Conservation (phyloP, 2,888 invertebrate species). For the Pheosia gnoma region DNA sequence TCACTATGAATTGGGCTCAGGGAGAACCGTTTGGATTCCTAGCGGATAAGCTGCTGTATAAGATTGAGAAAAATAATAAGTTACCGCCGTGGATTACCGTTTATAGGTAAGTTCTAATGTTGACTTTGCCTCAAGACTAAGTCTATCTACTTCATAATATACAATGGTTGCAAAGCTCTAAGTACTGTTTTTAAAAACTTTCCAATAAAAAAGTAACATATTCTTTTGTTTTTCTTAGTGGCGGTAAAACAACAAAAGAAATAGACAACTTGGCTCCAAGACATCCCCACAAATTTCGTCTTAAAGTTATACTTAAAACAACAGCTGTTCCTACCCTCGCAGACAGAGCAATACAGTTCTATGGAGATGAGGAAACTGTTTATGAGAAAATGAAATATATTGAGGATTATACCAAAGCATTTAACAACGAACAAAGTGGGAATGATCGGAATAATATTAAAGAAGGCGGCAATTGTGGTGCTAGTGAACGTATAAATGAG, state of each 20-base stretch:
- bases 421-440: neutral
- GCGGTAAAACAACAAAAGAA: conserved; percentile 65
- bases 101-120: conserved; percentile 57
- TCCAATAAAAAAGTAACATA: neutral
- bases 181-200: too few species aligned
- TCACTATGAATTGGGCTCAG: conserved; percentile 56
- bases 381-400: conserved; percentile 36
- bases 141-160: too few species aligned
- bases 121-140: neutral
- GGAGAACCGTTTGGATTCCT: conserved; percentile 55
- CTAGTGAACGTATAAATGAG: neutral
- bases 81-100: conserved; percentile 70
- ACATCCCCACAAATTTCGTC: conserved; percentile 76
- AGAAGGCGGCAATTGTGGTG: neutral
- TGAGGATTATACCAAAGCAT: conserved; percentile 7
- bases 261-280: conserved; percentile 76
- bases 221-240: conserved; percentile 51
- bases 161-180: too few species aligned
- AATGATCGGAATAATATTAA: neutral
- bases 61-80: conserved; percentile 68
- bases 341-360: conserved; percentile 49
- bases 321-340: conserved; percentile 48
- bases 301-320: conserved; percentile 63
- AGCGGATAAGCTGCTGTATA: conserved; percentile 52
- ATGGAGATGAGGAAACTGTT: conserved; percentile 48